Evolutionary conservation across 2,888 invertebrate genomes (phyloP).

Genomic region (Catonia carolina): DNA sequence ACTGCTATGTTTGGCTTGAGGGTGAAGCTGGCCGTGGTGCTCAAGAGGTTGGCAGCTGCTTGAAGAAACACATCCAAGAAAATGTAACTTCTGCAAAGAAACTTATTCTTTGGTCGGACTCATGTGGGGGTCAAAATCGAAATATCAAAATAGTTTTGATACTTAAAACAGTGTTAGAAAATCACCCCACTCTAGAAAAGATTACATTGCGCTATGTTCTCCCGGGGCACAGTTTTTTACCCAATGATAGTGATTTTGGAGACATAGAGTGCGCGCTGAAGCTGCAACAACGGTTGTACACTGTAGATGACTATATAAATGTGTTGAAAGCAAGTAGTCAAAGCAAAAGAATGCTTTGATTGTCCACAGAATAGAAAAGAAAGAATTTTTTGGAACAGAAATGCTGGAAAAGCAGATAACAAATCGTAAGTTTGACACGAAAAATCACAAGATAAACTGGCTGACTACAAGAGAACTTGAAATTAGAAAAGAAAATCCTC

Average conservation of each 20-base stretch:
- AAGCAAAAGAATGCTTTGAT: conserved; percentile 1
- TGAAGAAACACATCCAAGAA: conserved; percentile 28
- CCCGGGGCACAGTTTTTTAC: conserved; percentile 9
- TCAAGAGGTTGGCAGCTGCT: conserved; percentile 35
- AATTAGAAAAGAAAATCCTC: neutral
- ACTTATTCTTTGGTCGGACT: conserved; percentile 8
- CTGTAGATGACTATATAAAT: conserved; percentile 4
- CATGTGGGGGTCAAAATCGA: conserved; percentile 11
- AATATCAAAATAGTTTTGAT: conserved; percentile 11
- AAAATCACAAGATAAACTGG: neutral
- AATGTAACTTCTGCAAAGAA: conserved; percentile 12
- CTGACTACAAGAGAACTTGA: conserved; percentile 1
- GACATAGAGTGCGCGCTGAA: neutral
- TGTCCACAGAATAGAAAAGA: neutral
- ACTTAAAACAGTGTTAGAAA: neutral
- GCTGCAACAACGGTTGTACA: neutral
- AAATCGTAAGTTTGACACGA: neutral
- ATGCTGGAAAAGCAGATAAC: neutral
- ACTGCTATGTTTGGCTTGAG: conserved; percentile 36
- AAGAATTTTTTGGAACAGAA: neutral
- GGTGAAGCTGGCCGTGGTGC: conserved; percentile 35
- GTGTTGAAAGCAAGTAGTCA: neutral
- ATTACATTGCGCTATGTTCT: neutral
- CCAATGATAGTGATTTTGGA: conserved; percentile 10
- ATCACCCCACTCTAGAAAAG: conserved; percentile 4